These are phyloP conservation scores for Harpagifer antarcticus DNA, from an alignment of 2,797 vertebrate genomes.

Conservation along the genomic window DNA sequence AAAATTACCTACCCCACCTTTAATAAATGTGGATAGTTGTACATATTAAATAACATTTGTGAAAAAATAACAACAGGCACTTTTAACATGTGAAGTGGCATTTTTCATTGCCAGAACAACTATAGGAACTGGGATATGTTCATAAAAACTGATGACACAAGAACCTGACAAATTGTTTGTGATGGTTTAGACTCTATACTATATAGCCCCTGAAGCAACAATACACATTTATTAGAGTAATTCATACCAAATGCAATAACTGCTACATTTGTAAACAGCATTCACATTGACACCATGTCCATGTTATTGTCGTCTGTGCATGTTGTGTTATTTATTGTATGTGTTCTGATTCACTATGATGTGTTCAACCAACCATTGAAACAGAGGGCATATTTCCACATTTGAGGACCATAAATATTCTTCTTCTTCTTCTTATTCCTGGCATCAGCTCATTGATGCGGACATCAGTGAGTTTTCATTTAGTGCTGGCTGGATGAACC, in stretches of 20 bases:
- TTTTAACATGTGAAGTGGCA: too few relatives aligned
- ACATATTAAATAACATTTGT: background rate
- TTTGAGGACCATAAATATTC: too few relatives aligned
- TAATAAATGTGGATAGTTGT: background rate
- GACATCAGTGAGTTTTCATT: conserved; percentile 1
- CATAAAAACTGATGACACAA: too few relatives aligned
- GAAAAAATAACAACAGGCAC: background rate
- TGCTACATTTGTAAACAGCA: background rate
- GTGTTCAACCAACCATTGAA: background rate
- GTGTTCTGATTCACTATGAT: background rate
- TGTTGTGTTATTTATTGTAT: background rate
- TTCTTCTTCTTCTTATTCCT: too few relatives aligned
- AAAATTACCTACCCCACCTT: too few relatives aligned
- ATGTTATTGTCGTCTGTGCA: background rate
- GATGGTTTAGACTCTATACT: too few relatives aligned
- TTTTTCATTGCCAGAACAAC: too few relatives aligned
- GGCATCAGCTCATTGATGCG: background rate
- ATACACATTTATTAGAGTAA: background rate
- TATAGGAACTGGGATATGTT: too few relatives aligned
- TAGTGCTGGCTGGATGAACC: background rate
- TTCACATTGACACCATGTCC: background rate
- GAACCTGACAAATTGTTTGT: too few relatives aligned
- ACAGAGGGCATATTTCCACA: too few relatives aligned
- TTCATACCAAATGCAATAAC: conserved; percentile 9
- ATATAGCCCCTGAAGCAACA: background rate